phyloP scores from a whole-genome alignment of 2,797 vertebrate genomes.

The Jordanella pulchra region DNA sequence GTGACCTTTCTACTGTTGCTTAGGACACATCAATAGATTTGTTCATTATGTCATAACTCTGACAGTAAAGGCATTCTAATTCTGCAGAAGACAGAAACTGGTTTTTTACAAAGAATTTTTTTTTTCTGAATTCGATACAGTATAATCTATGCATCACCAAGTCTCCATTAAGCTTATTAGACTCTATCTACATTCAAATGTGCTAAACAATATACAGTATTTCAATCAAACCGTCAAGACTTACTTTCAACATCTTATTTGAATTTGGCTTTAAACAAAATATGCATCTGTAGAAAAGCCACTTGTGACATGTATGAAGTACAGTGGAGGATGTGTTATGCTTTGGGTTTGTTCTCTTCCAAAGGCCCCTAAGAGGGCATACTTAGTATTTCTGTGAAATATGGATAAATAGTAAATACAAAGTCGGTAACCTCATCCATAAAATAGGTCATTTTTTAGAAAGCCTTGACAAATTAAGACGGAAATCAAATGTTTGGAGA shows the following conservation, averaged over 20 bases:
- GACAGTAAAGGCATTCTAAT: constrained; percentile 27
- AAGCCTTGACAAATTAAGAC: not conserved
- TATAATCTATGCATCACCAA: not conserved
- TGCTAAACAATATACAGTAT: not conserved
- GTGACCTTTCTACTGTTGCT: constrained; percentile 32
- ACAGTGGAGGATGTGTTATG: not conserved
- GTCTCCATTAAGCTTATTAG: not conserved
- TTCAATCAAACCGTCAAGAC: not conserved
- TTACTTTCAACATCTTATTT: not conserved
- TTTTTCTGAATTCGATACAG: not conserved
- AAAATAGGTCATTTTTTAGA: too few relatives aligned
- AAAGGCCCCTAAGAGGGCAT: not conserved
- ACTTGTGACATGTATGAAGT: not conserved
- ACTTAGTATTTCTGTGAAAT: not conserved
- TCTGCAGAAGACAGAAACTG: constrained; percentile 5
- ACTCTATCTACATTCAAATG: not conserved
- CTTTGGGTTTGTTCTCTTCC: not conserved
- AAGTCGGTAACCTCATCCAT: too few relatives aligned
- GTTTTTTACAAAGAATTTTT: constrained; percentile 3
- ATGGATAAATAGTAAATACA: not conserved
- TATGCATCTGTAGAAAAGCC: not conserved
- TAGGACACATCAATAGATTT: constrained; percentile 23
- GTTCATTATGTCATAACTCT: constrained; percentile 7
- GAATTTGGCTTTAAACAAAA: not conserved
- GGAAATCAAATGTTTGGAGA: not conserved